A percentile compares a stretch with the other conserved stretches of the same genome.
Conservation (phyloP, 2,797 vertebrate genomes). For the Tragopan temminckii region DNA sequence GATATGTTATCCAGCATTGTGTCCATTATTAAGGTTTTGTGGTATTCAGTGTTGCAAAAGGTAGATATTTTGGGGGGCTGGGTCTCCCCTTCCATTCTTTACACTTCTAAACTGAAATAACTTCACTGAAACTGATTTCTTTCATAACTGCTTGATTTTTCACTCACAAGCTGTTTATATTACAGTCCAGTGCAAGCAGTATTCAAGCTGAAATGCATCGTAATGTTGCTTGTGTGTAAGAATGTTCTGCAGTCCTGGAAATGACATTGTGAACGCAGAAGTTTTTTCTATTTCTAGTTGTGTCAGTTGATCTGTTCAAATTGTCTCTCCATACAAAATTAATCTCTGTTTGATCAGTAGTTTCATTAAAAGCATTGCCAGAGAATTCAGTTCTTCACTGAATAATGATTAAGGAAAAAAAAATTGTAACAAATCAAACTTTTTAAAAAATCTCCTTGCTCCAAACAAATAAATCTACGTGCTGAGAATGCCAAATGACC, state of each 20-base stretch:
- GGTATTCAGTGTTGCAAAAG: not conserved
- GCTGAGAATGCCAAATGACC: not conserved
- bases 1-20: not conserved
- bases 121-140: not conserved
- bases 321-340: not conserved
- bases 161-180: not conserved
- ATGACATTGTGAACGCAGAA: not conserved
- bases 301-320: not conserved
- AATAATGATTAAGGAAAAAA: rapidly evolving
- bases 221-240: not conserved
- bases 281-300: not conserved
- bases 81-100: not conserved
- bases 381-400: not conserved
- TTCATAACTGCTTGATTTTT: not conserved
- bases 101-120: not conserved
- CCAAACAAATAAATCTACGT: not conserved
- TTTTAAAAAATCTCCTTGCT: not conserved
- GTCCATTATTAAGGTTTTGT: not conserved
- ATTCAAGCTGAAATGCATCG: not conserved
- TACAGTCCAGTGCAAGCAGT: not conserved
- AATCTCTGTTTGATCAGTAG: not conserved
- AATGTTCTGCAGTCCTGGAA: not conserved
- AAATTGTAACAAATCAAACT: not conserved
- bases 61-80: rapidly evolving
- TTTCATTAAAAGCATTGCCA: not conserved